Conservation (phyloP, 2,113 vertebrate genomes). For the Xiphophorus couchianus region DNA sequence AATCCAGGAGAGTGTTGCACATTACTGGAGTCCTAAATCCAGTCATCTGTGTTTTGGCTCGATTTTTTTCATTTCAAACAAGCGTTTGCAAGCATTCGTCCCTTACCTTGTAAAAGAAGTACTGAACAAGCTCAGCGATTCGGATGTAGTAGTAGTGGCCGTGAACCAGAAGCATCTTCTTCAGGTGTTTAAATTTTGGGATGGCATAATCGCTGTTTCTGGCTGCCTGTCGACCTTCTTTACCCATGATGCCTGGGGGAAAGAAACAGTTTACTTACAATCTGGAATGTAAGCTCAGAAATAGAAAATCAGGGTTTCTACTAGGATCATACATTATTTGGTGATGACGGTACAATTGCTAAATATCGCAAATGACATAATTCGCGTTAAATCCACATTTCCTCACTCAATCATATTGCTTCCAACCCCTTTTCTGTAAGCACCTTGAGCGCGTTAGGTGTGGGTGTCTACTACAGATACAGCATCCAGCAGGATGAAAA, state of each 20-base stretch:
- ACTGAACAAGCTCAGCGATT: constrained; percentile 97
- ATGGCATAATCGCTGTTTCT: constrained; percentile 98
- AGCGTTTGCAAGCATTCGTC: constrained; percentile 21
- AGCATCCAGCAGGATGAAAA: background rate
- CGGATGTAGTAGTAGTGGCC: constrained; percentile 97
- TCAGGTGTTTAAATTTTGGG: constrained; percentile 97
- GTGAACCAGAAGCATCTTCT: constrained; percentile 97
- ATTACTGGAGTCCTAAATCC: constrained; percentile 55
- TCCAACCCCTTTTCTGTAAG: background rate
- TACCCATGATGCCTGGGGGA: constrained; percentile 90
- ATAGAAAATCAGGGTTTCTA: too few relatives aligned
- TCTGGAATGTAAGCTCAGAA: background rate
- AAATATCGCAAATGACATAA: background rate
- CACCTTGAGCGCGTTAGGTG: background rate
- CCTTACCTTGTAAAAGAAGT: constrained; percentile 99
- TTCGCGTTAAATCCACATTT: background rate
- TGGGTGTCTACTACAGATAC: background rate
- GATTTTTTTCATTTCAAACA: constrained; percentile 44
- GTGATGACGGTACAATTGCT: too few relatives aligned
- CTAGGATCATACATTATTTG: too few relatives aligned
- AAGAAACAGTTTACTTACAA: background rate
- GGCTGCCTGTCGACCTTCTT: constrained; percentile 96
- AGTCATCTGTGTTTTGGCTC: constrained; percentile 60
- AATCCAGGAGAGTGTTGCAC: constrained; percentile 60
- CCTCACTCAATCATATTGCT: background rate